Percentiles rank a stretch among this genome's conserved stretches.
phyloP scores from a whole-genome alignment of 2,113 vertebrate species.

The Willisornis vidua region DNA sequence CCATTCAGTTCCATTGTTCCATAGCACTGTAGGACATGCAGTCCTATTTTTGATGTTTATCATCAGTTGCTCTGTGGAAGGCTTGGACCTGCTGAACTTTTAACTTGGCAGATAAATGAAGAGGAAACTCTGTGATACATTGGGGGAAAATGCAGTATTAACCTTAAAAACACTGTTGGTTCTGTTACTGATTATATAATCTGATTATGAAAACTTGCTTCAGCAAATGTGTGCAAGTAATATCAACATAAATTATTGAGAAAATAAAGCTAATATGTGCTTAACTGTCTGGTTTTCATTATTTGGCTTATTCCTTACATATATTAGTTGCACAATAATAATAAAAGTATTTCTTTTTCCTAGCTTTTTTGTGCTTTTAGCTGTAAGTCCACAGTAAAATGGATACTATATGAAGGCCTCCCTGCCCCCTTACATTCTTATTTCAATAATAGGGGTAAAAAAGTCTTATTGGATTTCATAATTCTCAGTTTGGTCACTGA shows the following conservation, averaged over 20 bases:
- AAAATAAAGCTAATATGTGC: background rate
- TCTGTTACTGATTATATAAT: background rate
- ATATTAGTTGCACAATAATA: background rate
- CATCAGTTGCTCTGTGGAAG: background rate
- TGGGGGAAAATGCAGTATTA: background rate
- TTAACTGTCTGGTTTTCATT: background rate
- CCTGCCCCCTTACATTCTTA: background rate
- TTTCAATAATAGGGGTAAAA: background rate
- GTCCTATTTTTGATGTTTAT: constrained; percentile 46
- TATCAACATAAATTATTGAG: background rate
- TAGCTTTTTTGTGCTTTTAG: background rate
- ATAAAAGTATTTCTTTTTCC: background rate
- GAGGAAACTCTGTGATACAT: background rate
- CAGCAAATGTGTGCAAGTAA: background rate
- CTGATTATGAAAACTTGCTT: background rate
- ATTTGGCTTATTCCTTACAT: background rate
- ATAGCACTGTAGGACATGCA: background rate
- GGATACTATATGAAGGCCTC: background rate
- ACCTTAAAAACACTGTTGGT: background rate
- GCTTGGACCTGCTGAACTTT: constrained; percentile 1
- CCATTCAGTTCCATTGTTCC: constrained; percentile 51
- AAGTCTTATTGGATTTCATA: background rate
- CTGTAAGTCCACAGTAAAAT: background rate
- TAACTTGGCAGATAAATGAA: constrained; percentile 17
- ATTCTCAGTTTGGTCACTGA: background rate